Base-by-base conservation (phyloP, 2,888 invertebrate species). In the Phasia obesa region DNA sequence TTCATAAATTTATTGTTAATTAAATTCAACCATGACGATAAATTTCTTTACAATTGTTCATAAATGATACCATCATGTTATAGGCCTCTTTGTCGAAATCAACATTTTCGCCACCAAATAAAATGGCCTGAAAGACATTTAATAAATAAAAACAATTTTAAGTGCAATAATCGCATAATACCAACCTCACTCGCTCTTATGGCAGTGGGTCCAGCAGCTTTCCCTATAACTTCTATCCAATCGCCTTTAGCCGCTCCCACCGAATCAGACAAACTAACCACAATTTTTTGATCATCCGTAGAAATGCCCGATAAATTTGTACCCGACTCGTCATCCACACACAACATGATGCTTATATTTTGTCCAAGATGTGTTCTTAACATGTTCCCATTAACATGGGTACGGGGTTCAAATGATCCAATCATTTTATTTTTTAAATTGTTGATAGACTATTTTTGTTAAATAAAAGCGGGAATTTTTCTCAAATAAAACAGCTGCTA, bases 141-240 rank as follows among this genome's bases (percentile, higher is more conserved):
- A n/a, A n/a, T 19, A 17, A 57, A 5, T 27, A 47, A 69, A 35
- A 13, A 38, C 2, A 35, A n/a, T 11, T 19, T 42, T 9, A 23
- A 19, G 11, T 11, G 0, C 17, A 71, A 17, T 19, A 23, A 23
- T n/a, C 27, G 13, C 4, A 49, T 15, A 21, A 31, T 35, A 76
- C 70, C 70, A 71, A 91, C 91, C 86, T 91, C 91, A 64, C 88
- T 89, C 21, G 88, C 90, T 7, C 88, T 87, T 60, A 91, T 86
- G 6, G 86, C 67, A 71, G 89, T 88, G 0, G 84, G 74, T 1
- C 88, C 87, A 11, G 86, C 84, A 23, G 88, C 87, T 5, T 82
- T 86, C 4, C 91, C 91, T 67, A 91, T 90, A 0, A 91, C 85
- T 85, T 91, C 91, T 23, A 91, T 88, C 91, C 91, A 91, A 67